These are phyloP conservation scores for Philaethria dido DNA, from an alignment of 2,888 invertebrate genomes.

Conservation along the genomic window DNA sequence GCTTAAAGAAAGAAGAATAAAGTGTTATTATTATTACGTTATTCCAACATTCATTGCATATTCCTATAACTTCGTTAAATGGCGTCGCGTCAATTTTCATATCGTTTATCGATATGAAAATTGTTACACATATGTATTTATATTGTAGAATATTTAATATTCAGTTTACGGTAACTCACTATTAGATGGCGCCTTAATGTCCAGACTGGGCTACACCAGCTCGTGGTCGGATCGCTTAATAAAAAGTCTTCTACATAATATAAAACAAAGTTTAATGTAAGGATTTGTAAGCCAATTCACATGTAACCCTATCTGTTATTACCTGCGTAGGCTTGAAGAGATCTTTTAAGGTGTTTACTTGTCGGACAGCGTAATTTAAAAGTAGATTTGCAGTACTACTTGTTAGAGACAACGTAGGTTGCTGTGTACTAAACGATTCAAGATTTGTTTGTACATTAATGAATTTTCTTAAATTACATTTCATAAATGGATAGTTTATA, in stretches of 20 bases:
- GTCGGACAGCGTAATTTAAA: constrained; percentile 43
- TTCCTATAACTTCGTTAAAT: too few species aligned
- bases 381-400: constrained; percentile 39
- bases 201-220: not conserved
- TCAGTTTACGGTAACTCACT: not conserved
- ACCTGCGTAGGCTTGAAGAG: constrained; percentile 40
- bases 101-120: not conserved
- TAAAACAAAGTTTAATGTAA: constrained; percentile 20
- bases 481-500: too few species aligned
- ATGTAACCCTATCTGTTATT: constrained; percentile 39
- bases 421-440: constrained; percentile 12
- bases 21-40: too few species aligned
- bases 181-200: not conserved
- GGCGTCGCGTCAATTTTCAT: not conserved
- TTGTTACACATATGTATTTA: too few species aligned
- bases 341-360: constrained; percentile 42
- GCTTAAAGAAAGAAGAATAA: too few species aligned
- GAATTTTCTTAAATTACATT: too few species aligned
- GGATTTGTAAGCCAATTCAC: constrained; percentile 27
- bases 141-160: not conserved
- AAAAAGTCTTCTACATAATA: constrained; percentile 4
- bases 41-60: too few species aligned
- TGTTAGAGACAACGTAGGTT: constrained; percentile 26
- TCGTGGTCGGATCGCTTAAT: not conserved
- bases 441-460: constrained; percentile 20